These are phyloP conservation scores for Typhlichthys eigenmanni DNA, from an alignment of 2,797 vertebrate genomes.

Conservation along the genomic window DNA sequence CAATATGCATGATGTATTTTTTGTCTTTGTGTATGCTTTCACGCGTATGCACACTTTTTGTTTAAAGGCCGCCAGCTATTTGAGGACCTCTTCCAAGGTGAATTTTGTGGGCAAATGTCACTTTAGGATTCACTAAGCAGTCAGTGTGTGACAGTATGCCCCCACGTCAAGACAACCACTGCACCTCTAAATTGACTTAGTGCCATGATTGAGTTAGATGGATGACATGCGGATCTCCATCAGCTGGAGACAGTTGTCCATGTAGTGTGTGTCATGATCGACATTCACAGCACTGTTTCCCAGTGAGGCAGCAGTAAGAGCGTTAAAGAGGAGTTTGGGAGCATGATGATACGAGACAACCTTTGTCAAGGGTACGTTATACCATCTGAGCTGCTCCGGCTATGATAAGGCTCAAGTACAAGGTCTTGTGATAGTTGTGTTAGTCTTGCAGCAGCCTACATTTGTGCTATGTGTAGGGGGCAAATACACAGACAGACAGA, in stretches of 20 bases:
- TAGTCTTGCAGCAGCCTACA: conserved; percentile 27
- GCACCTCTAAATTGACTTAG: conserved; percentile 67
- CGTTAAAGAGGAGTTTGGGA: conserved; percentile 51
- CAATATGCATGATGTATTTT: not conserved
- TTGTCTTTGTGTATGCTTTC: conserved; percentile 23
- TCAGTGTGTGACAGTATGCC: conserved; percentile 66
- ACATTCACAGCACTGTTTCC: conserved; percentile 5
- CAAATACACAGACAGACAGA: conserved; percentile 24
- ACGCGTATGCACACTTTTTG: conserved; percentile 8
- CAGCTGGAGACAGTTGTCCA: conserved; percentile 60
- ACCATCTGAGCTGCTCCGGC: conserved; percentile 73
- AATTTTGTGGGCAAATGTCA: conserved; percentile 68
- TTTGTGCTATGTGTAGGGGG: conserved; percentile 15
- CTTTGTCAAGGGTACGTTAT: conserved; percentile 77
- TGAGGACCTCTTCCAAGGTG: conserved; percentile 58
- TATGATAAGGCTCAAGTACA: conserved; percentile 81
- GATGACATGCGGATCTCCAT: conserved; percentile 62
- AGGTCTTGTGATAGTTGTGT: conserved; percentile 74
- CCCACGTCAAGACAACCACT: conserved; percentile 58
- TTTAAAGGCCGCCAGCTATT: conserved; percentile 49
- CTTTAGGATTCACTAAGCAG: conserved; percentile 53
- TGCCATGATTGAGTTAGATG: conserved; percentile 64
- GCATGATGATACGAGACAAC: conserved; percentile 63
- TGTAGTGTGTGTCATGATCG: conserved; percentile 49
- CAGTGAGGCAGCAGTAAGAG: not conserved